These are phyloP conservation scores for Trichacis sp. DNA, from an alignment of 2,888 invertebrate species.

Conservation along the genomic window DNA sequence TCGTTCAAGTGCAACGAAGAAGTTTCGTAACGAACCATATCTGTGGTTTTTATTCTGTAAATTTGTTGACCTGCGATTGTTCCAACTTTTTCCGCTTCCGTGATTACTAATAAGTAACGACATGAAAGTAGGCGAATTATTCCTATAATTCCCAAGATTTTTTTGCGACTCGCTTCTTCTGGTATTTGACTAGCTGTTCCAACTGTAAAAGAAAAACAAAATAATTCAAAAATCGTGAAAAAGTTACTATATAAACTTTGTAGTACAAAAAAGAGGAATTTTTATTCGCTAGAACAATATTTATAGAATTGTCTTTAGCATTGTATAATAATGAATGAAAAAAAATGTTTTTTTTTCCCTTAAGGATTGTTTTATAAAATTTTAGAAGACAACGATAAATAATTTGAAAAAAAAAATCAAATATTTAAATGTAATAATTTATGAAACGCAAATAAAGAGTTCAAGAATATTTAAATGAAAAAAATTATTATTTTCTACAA, in stretches of 20 bases:
- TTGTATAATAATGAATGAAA: too few species aligned
- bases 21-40: constrained; percentile 87
- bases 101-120: constrained; percentile 89
- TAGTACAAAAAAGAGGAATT: neutral
- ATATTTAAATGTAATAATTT: too few species aligned
- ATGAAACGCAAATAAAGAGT: too few species aligned
- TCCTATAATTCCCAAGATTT: constrained; percentile 91
- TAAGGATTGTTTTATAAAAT: too few species aligned
- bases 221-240: constrained; percentile 1
- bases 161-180: constrained; percentile 73
- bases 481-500: too few species aligned
- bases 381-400: too few species aligned
- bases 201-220: constrained; percentile 48
- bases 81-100: constrained; percentile 84
- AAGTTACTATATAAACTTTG: neutral
- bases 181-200: constrained; percentile 74
- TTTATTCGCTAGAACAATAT: too few species aligned
- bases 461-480: too few species aligned
- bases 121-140: constrained; percentile 86
- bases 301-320: too few species aligned
- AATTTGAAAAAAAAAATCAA: too few species aligned
- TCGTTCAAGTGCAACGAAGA: constrained; percentile 87
- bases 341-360: too few species aligned
- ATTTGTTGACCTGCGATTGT: constrained; percentile 84
- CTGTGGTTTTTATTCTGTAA: constrained; percentile 83